Evolutionary conservation across 2,888 invertebrate genomes (phyloP).

Genomic region (Eupsilia transversa): DNA sequence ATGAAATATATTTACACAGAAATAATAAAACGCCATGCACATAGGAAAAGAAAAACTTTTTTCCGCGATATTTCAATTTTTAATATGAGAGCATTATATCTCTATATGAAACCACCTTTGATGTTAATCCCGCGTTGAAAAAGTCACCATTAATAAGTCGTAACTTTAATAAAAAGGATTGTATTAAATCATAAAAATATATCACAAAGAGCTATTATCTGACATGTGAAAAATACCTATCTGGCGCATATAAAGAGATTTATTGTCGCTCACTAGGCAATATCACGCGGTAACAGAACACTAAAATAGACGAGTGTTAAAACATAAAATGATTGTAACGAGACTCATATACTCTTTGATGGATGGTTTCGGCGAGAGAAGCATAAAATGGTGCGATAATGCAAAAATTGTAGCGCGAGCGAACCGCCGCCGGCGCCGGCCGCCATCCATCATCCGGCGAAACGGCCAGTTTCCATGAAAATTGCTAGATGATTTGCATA

Average conservation of each 20-base stretch:
- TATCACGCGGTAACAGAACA: constrained; percentile 69
- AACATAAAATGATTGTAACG: constrained; percentile 72
- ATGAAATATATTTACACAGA: constrained; percentile 36
- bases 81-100: constrained; percentile 51
- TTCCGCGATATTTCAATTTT: constrained; percentile 54
- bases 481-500: constrained; percentile 77
- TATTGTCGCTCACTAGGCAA: constrained; percentile 73
- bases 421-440: constrained; percentile 67
- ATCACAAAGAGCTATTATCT: constrained; percentile 80
- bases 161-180: constrained; percentile 80
- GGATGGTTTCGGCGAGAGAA: constrained; percentile 75
- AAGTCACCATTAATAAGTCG: constrained; percentile 80
- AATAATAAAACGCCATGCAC: constrained; percentile 44
- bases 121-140: constrained; percentile 81
- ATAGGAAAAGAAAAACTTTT: constrained; percentile 45
- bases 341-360: constrained; percentile 69
- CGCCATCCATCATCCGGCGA: constrained; percentile 75
- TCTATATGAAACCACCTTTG: constrained; percentile 71
- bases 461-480: constrained; percentile 76
- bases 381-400: constrained; percentile 78
- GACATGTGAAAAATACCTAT: constrained; percentile 81
- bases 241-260: constrained; percentile 78
- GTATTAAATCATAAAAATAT: constrained; percentile 76
- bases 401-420: constrained; percentile 73
- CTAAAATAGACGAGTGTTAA: constrained; percentile 72